Percentiles rank a stretch among this genome's conserved stretches.
These are phyloP conservation scores for Cydia splendana DNA, from an alignment of 1,140 invertebrate species.

Conservation along the genomic window DNA sequence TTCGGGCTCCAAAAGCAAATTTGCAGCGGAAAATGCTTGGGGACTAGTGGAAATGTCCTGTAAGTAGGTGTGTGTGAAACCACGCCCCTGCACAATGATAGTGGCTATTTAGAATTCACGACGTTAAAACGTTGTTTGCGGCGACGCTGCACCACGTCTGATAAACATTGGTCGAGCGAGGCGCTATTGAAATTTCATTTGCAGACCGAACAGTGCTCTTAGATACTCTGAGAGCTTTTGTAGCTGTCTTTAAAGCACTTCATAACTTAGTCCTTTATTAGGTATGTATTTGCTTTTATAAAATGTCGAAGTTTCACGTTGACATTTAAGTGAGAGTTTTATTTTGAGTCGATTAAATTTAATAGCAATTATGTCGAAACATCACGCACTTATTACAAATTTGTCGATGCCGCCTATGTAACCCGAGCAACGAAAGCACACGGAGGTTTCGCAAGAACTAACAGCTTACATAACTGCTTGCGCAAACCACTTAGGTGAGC, in stretches of 20 bases:
- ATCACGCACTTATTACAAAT: constrained; percentile 46
- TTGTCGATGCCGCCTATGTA: constrained; percentile 49
- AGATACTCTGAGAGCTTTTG: constrained; percentile 3
- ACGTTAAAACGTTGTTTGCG: constrained; percentile 1
- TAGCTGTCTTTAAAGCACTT: not conserved
- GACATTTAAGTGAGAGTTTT: not conserved
- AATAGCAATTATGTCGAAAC: constrained; percentile 6
- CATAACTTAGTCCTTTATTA: not conserved
- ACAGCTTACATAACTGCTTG: constrained; percentile 73
- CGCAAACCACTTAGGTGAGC: constrained; percentile 68
- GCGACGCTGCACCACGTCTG: constrained; percentile 10
- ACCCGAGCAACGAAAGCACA: constrained; percentile 60
- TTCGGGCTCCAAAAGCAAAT: not conserved
- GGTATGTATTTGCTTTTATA: no score
- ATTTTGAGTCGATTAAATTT: not conserved
- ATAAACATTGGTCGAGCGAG: constrained; percentile 2
- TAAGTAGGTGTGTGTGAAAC: not conserved
- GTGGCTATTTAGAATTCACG: constrained; percentile 9
- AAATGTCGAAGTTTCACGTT: not conserved
- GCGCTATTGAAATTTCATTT: constrained; percentile 1
- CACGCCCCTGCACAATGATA: not conserved
- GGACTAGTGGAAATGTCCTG: not conserved
- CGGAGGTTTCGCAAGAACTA: constrained; percentile 65
- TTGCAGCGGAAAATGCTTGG: not conserved
- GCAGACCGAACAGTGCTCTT: not conserved